phyloP scores from a whole-genome alignment of 2,113 vertebrate species.

The Sphaerodactylus townsendi region DNA sequence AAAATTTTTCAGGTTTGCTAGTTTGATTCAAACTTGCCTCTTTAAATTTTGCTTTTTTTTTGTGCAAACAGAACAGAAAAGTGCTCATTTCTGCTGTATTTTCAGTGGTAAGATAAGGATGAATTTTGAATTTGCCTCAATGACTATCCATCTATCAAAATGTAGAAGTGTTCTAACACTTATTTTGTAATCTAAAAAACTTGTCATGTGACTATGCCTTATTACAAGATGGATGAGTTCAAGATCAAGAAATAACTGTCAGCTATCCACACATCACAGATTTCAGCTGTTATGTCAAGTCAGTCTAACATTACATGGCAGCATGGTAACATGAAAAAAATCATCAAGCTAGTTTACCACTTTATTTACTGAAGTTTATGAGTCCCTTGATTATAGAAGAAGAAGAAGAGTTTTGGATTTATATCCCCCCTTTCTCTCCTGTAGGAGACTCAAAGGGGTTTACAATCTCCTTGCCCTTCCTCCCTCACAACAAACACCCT shows the following conservation, averaged over 20 bases:
- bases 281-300: background rate
- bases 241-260: background rate
- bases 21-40: no score
- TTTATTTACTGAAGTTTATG: background rate
- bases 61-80: no score
- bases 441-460: no score
- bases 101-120: background rate
- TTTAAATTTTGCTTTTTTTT: no score
- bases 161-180: background rate
- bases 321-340: background rate
- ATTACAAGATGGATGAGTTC: background rate
- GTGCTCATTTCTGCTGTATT: no score
- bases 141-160: background rate
- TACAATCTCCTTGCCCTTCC: no score
- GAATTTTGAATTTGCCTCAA: background rate
- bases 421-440: no score
- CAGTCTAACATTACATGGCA: background rate
- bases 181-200: background rate
- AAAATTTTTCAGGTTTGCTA: no score
- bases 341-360: background rate
- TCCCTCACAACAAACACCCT: no score
- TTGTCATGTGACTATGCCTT: background rate
- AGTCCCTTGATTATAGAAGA: no score
- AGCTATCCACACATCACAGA: background rate
- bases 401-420: no score